Evolutionary conservation across 2,797 vertebrate species (phyloP), one percentile per base, ranked within the genome.

Genomic region (Chiloscyllium punctatum): DNA sequence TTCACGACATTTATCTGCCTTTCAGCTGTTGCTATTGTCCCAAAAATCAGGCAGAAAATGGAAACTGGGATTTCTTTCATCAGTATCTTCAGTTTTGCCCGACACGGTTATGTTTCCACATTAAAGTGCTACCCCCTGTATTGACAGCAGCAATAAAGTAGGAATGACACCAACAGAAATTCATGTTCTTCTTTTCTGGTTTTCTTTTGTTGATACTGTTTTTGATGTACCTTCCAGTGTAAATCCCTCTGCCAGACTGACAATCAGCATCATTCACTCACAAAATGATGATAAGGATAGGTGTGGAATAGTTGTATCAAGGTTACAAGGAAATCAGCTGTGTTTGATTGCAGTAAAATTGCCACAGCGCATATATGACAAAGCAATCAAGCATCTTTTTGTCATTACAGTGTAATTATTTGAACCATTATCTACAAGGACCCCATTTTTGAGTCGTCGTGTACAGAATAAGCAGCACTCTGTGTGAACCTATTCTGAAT

Each of bases 281-380:
- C 37, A 23, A 92, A 69, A 13, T 21, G 18, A n/a, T 69, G 69
- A 9, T 69, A 42, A 42, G 33, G n/a, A 33, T 66, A 7, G 0
- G 42, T 92, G n/a, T 42, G n/a, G 23, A 92, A n/a, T 68, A 21
- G 27, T 42, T 42, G 42, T 1, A 9, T 92, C 90, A 92, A 68
- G 90, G 33, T 92, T 42, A 92, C 62, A 37, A 37, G 8, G n/a
- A 68, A 92, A 68, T 92, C 68, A 92, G 62, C n/a, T 42, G 66
- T n/a, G 1, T n/a, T 37, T 92, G 90, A 69, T 92, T 92, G 33
- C 90, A 92, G 66, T n/a, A 69, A 91, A 66, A 37, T 91, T 91
- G 33, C 33, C 16, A 33, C 1, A 88, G 4, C 3, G 16, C 57
- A n/a, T 66, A 66, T 16, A 66, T 37, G 66, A 66, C 57, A 91